These are phyloP conservation scores for Steinernema hermaphroditum DNA, from an alignment of 2,888 invertebrate species.

Conservation along the genomic window DNA sequence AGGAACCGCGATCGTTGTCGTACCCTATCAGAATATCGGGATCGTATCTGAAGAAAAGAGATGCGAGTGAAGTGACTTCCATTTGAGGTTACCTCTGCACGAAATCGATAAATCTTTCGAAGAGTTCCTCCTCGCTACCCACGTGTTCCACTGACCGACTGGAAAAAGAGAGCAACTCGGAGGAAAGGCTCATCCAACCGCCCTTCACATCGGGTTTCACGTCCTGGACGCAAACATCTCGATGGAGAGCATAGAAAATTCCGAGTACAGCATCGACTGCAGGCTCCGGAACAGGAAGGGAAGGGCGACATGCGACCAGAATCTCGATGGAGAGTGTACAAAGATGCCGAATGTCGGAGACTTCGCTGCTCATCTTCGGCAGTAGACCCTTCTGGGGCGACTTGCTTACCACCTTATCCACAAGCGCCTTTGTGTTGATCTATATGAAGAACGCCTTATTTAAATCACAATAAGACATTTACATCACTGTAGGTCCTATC, in stretches of 20 bases:
- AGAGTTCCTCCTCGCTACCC: constrained; percentile 35
- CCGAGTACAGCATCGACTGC: constrained; percentile 30
- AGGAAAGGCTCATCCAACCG: not conserved
- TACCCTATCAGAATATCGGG: constrained; percentile 70
- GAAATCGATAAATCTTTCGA: constrained; percentile 34
- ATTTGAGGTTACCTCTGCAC: constrained; percentile 35
- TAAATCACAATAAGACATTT: not conserved
- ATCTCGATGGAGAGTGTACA: constrained; percentile 6
- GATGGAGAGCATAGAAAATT: constrained; percentile 36
- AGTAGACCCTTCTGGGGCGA: not conserved
- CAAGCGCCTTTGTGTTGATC: not conserved
- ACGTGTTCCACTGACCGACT: constrained; percentile 13
- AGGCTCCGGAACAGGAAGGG: constrained; percentile 14
- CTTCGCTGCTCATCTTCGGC: not conserved
- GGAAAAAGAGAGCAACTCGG: not conserved
- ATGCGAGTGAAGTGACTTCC: no score
- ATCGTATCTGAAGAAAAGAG: constrained; percentile 65
- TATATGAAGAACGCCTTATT: not conserved
- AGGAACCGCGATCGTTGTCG: constrained; percentile 69
- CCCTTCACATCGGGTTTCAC: not conserved
- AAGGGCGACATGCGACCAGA: not conserved
- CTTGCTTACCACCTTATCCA: not conserved
- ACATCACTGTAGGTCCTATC: constrained; percentile 3
- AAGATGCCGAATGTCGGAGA: constrained; percentile 2
- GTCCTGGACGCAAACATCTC: constrained; percentile 35